Evolutionary conservation across 1,140 invertebrate genomes (phyloP).

Genomic region (Diachasma alloeum): DNA sequence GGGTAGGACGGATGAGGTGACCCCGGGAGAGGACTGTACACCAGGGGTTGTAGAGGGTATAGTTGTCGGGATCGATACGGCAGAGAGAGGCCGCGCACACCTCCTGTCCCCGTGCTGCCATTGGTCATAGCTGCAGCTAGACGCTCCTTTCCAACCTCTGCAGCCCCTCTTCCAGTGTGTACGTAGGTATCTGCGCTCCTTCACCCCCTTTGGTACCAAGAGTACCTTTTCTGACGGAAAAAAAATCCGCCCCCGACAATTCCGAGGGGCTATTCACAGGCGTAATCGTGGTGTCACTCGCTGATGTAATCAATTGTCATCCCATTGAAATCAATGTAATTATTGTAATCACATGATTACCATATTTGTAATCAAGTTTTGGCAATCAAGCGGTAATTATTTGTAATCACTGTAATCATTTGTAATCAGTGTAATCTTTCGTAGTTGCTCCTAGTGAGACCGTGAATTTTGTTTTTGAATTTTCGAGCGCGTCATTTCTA

Average conservation of each 20-base stretch:
- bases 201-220: not conserved
- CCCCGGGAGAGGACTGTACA: slow-evolving; percentile 57
- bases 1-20: slow-evolving; percentile 52
- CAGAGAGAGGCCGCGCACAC: slow-evolving; percentile 54
- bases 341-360: no score
- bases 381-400: no score
- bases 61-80: slow-evolving; percentile 55
- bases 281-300: no score
- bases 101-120: slow-evolving; percentile 57
- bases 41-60: slow-evolving; percentile 41
- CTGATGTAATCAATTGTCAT: no score
- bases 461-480: no score
- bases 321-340: no score
- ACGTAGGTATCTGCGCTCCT: not conserved
- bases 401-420: no score
- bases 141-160: slow-evolving; percentile 34
- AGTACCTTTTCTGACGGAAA: not conserved
- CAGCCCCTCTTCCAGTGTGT: slow-evolving; percentile 34
- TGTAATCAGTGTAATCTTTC: no score
- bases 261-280: no score
- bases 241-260: not conserved
- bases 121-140: slow-evolving; percentile 62
- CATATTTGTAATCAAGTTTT: no score
- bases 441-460: no score
- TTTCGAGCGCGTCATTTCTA: no score